Base-by-base conservation (phyloP, 2,113 vertebrate species). In the Cebidichthys violaceus region DNA sequence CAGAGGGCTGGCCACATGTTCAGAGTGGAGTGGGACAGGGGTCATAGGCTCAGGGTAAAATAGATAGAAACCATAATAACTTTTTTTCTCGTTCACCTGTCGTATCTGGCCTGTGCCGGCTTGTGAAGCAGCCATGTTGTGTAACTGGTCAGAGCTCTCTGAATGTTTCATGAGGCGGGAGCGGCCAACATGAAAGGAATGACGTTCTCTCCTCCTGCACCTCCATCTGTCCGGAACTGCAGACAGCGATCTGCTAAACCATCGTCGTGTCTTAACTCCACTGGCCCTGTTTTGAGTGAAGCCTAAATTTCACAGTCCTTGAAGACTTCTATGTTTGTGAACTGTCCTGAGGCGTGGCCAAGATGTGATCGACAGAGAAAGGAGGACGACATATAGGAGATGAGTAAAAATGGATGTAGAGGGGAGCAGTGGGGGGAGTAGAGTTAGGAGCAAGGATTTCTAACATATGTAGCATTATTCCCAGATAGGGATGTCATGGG, bases 301-400 rank as follows among this genome's bases (percentile, higher is more conserved):
- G 85, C 64, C 79, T 66, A 4, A 79, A 87, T 89, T 85, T 89
- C 82, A 85, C 82, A 89, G 75, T 70, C 72, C 43, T 54, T 77
- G 68, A 70, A 82, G 79, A 55, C 10, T 24, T n/a, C 20, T n/a
- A 3, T 11, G 52, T 54, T 54, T 54, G 52, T 8, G 22, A 54
- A 11, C 37, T 39, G 37, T 2, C 9, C 39, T 9, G 39, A 41
- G n/a, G 62, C 43, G 47, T 54, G 52, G 70, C 50, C n/a, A 73
- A 79, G 70, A 82, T 67, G 74, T 29, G 65, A 78, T 60, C 60
- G 50, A 52, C 61, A 33, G 54, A 43, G 52, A 69, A 39, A 62
- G 59, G 33, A 54, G 33, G 24, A 3, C 5, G 33, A 33, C 33
- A 33, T n/a, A n/a, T n/a, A 29, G 60, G n/a, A 65, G 15, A 47